These are phyloP conservation scores for Drosophila nigrodunni DNA, from an alignment of 1,140 invertebrate genomes.

Conservation along the genomic window DNA sequence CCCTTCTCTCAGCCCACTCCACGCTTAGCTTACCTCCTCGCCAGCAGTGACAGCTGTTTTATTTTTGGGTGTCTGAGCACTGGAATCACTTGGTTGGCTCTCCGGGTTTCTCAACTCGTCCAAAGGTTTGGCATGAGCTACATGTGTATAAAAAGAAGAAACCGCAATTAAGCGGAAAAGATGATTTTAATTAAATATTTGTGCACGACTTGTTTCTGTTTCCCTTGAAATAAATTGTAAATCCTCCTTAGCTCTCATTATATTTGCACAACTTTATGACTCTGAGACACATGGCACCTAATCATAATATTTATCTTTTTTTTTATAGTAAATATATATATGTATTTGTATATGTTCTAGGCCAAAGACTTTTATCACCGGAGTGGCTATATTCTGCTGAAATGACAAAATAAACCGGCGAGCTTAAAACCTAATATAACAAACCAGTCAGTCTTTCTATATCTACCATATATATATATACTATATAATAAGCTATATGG, in stretches of 20 bases:
- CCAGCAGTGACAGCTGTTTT: constrained; percentile 68
- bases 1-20: background rate
- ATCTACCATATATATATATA: background rate
- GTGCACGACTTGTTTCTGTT: constrained; percentile 1
- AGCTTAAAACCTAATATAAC: constrained; percentile 16
- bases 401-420: constrained; percentile 28
- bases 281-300: constrained; percentile 31
- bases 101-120: constrained; percentile 41
- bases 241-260: background rate
- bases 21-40: constrained; percentile 60
- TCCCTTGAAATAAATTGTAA: constrained; percentile 2
- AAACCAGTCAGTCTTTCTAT: constrained; percentile 36
- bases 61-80: constrained; percentile 50
- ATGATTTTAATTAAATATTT: constrained; percentile 11
- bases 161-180: constrained; percentile 55
- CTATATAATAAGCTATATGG: constrained; percentile 25
- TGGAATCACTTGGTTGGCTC: constrained; percentile 54
- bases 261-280: background rate
- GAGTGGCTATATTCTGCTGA: background rate
- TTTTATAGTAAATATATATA: too few relatives aligned
- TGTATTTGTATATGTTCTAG: too few relatives aligned
- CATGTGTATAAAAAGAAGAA: constrained; percentile 38
- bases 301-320: constrained; percentile 30
- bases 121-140: constrained; percentile 67
- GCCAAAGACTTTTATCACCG: too few relatives aligned